Percentiles rank a stretch among this genome's conserved stretches.
Evolutionary conservation across 2,888 invertebrate genomes (phyloP).

Genomic region (Hyposoter didymator): DNA sequence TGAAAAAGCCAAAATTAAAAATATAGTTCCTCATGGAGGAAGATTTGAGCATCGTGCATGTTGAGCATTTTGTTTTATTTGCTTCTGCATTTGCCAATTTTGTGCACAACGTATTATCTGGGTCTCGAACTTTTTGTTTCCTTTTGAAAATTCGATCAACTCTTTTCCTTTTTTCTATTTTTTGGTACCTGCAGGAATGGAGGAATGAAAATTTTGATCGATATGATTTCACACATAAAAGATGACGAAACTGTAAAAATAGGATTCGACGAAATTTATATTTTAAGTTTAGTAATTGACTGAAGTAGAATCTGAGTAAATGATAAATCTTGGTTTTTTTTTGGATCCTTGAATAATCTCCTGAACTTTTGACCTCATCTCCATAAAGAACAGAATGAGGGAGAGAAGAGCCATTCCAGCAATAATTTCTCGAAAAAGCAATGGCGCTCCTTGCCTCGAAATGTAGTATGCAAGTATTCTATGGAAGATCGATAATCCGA

Average conservation of each 20-base stretch:
- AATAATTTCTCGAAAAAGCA: slow-evolving; percentile 46
- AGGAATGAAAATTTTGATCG: neutral
- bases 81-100: neutral
- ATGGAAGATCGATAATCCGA: slow-evolving; percentile 55
- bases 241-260: neutral
- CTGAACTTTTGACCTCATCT: slow-evolving; percentile 48
- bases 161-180: no score
- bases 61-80: no score
- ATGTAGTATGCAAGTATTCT: slow-evolving; percentile 36
- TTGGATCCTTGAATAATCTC: slow-evolving; percentile 1
- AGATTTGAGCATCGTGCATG: no score
- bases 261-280: slow-evolving; percentile 1
- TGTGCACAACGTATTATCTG: neutral
- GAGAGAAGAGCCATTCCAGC: slow-evolving; percentile 10
- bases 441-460: slow-evolving; percentile 4
- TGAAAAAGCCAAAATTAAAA: no score
- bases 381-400: neutral
- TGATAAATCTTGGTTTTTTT: slow-evolving; percentile 6
- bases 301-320: neutral
- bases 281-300: neutral
- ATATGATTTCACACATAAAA: neutral
- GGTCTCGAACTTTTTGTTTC: neutral
- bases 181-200: neutral
- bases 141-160: neutral
- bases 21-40: no score